Base-by-base conservation (phyloP, 1,140 invertebrate genomes). In the Pogonomyrmex californicus region DNA sequence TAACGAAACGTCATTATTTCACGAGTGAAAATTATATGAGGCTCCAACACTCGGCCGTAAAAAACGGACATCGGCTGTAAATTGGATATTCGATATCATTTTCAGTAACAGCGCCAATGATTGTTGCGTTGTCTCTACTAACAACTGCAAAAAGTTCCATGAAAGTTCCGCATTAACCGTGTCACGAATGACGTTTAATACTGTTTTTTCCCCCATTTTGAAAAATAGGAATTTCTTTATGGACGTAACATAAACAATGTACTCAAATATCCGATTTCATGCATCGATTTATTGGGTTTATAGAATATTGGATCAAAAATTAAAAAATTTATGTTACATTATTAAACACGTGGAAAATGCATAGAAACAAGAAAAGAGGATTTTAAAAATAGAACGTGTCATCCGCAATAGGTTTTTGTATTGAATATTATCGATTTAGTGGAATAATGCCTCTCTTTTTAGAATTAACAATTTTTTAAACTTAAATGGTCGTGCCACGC, bases 31-130 rank as follows among this genome's bases (percentile, higher is more conserved):
- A 75, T 78, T 38, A 63, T 85, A 78, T 44, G 60, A 78, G 36
- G 47, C 10, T 51, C 58, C 33, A 78, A 78, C 54, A 9, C 14
- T 77, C 44, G 58, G 3, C 12, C 33, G 33, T 63, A 54, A 77
- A 54, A 63, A 65, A 77, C 23, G 70, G 56, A 56, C 56, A 65
- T 63, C 36, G 71, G 14, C 47, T 23, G 17, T 85, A 85, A 85
- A 85, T 85, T 85, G 73, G 73, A 85, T 56, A 85, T 56, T 65
- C 14, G 73, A 85, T 85, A 65, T 44, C 36, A 54, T 76, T 77
- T 77, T 33, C 41, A 17, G 41, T 62, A 60, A 82, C 66, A 58
- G 10, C 30, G 10, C 10, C 54, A 14, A 23, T 65, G 36, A 85
- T 60, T 56, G 49, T 68, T 54, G 41, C 36, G 79, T 33, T 56